phyloP scores from a whole-genome alignment of 2,797 vertebrate genomes.

The Melanotaenia trifasciata region DNA sequence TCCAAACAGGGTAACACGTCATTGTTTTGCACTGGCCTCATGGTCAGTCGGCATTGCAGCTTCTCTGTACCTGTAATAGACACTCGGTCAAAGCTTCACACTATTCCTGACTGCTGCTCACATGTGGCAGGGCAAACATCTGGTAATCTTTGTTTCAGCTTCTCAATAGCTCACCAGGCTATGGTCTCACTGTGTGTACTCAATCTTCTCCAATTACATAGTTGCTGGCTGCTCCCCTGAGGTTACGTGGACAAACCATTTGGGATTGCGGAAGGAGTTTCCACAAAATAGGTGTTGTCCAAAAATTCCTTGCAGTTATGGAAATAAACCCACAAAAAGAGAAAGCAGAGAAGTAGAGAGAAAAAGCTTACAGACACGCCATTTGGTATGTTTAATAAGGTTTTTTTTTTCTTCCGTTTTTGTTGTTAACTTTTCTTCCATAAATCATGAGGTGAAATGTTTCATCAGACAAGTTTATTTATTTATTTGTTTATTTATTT shows the following conservation, averaged over 20 bases:
- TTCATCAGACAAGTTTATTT: conserved; percentile 13
- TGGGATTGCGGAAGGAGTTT: conserved; percentile 80
- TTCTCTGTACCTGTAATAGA: conserved; percentile 68
- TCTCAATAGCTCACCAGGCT: conserved; percentile 79
- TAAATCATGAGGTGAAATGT: conserved; percentile 25
- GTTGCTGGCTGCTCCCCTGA: conserved; percentile 75
- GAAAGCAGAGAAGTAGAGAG: conserved; percentile 35
- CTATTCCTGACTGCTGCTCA: conserved; percentile 63
- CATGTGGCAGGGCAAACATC: conserved; percentile 80
- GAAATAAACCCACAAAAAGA: conserved; percentile 80
- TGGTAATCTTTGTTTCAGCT: conserved; percentile 83
- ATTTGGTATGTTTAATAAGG: conserved; percentile 26
- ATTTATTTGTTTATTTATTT: too few relatives aligned
- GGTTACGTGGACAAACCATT: conserved; percentile 78
- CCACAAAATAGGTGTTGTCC: conserved; percentile 86
- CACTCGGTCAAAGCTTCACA: conserved; percentile 78
- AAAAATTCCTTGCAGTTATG: conserved; percentile 81
- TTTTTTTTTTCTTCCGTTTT: conserved; percentile 12
- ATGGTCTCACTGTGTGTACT: conserved; percentile 74
- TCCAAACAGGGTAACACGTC: conserved; percentile 72
- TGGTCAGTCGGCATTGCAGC: conserved; percentile 54
- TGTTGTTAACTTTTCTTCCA: conserved; percentile 37
- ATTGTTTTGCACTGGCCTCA: conserved; percentile 79
- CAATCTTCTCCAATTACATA: conserved; percentile 82
- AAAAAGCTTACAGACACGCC: conserved; percentile 34